Conservation (phyloP, 2,888 invertebrate genomes). For the Dascillus cervinus region DNA sequence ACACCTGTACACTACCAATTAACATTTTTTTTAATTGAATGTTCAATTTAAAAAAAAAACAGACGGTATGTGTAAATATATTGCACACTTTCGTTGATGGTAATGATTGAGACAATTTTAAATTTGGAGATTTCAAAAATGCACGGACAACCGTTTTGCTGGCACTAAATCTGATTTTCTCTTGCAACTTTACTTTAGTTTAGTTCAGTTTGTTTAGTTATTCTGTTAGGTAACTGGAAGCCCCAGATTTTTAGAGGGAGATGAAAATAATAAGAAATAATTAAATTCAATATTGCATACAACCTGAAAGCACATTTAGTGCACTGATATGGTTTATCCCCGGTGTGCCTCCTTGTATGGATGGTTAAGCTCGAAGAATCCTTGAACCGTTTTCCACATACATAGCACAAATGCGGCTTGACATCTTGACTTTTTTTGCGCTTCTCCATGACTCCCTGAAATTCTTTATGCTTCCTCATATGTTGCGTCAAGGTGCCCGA, state of each 20-base stretch:
- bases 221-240: too few relatives aligned
- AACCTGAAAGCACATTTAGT: constrained; percentile 28
- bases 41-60: too few relatives aligned
- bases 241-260: constrained; percentile 1
- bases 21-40: too few relatives aligned
- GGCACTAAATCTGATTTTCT: too few relatives aligned
- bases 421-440: constrained; percentile 11
- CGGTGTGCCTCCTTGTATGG: constrained; percentile 28
- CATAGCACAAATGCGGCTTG: constrained; percentile 26
- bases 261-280: background rate
- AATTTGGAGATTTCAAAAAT: too few relatives aligned
- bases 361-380: constrained; percentile 28
- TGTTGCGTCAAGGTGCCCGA: constrained; percentile 26
- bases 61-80: too few relatives aligned
- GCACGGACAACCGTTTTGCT: too few relatives aligned
- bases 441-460: constrained; percentile 9
- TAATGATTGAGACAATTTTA: too few relatives aligned
- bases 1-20: too few relatives aligned
- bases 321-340: constrained; percentile 28
- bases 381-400: constrained; percentile 31
- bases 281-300: constrained; percentile 2
- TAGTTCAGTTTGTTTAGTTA: too few relatives aligned
- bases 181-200: too few relatives aligned
- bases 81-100: too few relatives aligned
- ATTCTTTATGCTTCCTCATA: constrained; percentile 20